Evolutionary conservation across 2,113 vertebrate species (phyloP).

Genomic region (Siniperca knerii): DNA sequence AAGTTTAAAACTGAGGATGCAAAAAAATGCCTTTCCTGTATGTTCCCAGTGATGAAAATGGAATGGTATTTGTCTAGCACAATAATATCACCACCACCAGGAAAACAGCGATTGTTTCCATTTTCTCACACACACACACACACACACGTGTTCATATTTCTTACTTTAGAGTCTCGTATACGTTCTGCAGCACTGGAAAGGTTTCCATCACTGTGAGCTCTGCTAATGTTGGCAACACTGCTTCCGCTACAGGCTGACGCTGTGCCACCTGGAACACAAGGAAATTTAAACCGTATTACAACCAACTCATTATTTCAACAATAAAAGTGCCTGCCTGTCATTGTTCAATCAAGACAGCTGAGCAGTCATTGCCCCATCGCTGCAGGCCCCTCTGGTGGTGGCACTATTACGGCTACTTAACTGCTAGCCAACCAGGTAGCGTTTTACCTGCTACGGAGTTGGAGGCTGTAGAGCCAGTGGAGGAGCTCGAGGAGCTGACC

Average conservation of each 20-base stretch:
- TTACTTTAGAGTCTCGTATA: conserved; percentile 98
- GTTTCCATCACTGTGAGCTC: conserved; percentile 97
- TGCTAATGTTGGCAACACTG: conserved; percentile 93
- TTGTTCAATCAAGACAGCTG: not conserved
- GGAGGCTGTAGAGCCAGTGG: conserved; percentile 88
- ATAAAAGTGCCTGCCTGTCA: not conserved
- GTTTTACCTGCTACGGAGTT: conserved; percentile 85
- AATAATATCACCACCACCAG: not conserved
- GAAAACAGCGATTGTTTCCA: too few species aligned
- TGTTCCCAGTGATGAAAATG: too few species aligned
- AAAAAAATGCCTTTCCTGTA: not conserved
- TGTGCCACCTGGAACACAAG: conserved; percentile 59
- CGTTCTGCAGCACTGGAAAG: conserved; percentile 95
- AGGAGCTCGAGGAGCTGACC: conserved; percentile 95
- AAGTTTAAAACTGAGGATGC: not conserved
- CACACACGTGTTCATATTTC: not conserved
- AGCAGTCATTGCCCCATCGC: not conserved
- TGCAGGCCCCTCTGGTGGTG: not conserved
- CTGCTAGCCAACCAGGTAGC: too few species aligned
- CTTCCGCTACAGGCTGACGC: conserved; percentile 79
- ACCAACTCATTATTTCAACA: not conserved
- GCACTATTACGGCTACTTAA: not conserved
- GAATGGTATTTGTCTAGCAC: not conserved
- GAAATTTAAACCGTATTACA: not conserved
- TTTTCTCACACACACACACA: too few species aligned